These are phyloP conservation scores for Cotesia chilonis DNA, from an alignment of 1,140 invertebrate species.

Conservation along the genomic window DNA sequence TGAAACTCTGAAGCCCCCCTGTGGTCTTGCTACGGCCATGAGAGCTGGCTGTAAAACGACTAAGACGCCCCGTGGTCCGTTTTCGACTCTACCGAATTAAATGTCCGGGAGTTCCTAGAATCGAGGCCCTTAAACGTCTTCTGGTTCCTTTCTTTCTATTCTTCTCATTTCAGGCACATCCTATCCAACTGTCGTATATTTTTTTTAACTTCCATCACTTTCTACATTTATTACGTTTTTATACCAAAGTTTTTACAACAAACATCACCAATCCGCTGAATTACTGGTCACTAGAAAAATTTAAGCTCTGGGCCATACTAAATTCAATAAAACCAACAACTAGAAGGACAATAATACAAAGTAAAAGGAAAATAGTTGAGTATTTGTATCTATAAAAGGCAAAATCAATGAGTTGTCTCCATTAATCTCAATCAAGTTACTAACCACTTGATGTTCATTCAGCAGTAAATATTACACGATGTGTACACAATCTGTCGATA, in stretches of 20 bases:
- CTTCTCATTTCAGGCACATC: conserved; percentile 31
- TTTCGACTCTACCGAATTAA: conserved; percentile 39
- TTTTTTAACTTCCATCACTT: no score
- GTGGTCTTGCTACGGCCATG: conserved; percentile 21
- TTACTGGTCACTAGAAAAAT: no score
- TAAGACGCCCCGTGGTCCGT: conserved; percentile 13
- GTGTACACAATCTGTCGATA: conserved; percentile 30
- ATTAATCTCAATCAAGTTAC: conserved; percentile 21
- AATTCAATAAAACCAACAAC: background rate
- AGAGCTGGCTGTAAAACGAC: background rate
- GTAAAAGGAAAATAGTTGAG: background rate
- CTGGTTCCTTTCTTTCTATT: conserved; percentile 38
- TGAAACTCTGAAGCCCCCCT: conserved; percentile 23
- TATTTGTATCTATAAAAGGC: conserved; percentile 9
- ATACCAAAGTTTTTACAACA: no score
- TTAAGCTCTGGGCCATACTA: no score
- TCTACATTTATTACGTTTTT: no score
- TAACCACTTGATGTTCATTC: background rate
- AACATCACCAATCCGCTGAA: no score
- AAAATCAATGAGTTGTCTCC: conserved; percentile 20
- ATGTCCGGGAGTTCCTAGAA: conserved; percentile 47
- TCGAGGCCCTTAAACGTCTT: conserved; percentile 37
- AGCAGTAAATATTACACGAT: conserved; percentile 22
- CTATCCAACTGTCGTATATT: background rate
- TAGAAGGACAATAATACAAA: background rate